A percentile compares a stretch with the other conserved stretches of the same genome.
phyloP scores from a whole-genome alignment of 2,888 invertebrate genomes.

The Agrochola lota region DNA sequence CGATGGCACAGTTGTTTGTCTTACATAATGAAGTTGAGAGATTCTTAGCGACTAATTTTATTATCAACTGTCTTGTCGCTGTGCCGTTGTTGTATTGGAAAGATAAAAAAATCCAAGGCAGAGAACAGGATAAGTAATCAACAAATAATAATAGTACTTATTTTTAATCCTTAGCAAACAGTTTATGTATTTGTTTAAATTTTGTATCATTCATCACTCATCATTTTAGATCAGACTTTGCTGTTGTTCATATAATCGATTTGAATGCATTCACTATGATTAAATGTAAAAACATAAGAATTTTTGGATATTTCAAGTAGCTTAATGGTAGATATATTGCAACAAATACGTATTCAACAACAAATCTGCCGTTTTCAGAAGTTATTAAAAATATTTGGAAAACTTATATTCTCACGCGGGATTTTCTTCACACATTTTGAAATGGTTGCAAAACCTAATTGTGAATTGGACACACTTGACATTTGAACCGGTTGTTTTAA shows the following conservation, averaged over 20 bases:
- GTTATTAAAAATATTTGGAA: slow-evolving; percentile 31
- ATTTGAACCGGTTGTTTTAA: slow-evolving; percentile 27
- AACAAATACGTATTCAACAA: background rate
- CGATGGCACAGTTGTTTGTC: slow-evolving; percentile 21
- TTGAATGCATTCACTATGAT: background rate
- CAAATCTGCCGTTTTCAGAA: background rate
- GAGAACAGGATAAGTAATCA: background rate
- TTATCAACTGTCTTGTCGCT: background rate
- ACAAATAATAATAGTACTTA: background rate
- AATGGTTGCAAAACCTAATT: slow-evolving; percentile 33
- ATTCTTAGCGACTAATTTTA: slow-evolving; percentile 14
- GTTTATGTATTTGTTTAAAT: background rate
- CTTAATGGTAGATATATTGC: background rate
- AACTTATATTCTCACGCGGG: slow-evolving; percentile 11
- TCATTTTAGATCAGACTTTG: background rate
- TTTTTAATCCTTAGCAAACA: slow-evolving; percentile 10
- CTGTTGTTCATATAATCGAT: background rate
- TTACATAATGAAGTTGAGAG: slow-evolving; percentile 23
- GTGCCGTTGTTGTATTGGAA: background rate
- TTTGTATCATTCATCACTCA: background rate
- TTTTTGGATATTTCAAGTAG: background rate
- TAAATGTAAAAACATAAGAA: background rate
- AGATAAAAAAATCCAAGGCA: background rate
- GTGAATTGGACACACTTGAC: slow-evolving; percentile 23
- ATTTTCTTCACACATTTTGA: slow-evolving; percentile 25